Percentiles rank a stretch among this genome's conserved stretches.
Conservation (phyloP, 2,797 vertebrate genomes). For the Enteromius fasciolatus region DNA sequence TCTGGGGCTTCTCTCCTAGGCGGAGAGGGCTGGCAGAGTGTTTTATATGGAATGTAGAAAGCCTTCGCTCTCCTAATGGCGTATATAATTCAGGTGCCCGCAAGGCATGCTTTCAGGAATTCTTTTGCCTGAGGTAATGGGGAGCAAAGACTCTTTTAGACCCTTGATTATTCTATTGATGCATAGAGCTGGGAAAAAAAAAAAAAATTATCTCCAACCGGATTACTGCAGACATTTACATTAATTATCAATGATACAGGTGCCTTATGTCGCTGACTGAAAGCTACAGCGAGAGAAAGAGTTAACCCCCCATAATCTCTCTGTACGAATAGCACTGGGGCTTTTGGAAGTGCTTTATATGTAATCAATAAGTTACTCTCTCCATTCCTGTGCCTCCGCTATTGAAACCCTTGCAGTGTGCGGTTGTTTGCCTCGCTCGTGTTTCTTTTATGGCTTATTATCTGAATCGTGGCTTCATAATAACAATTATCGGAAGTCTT, state of each 20-base stretch:
- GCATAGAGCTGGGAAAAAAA: conserved; percentile 89
- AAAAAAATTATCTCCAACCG: conserved; percentile 90
- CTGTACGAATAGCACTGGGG: conserved; percentile 74
- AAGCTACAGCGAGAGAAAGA: conserved; percentile 69
- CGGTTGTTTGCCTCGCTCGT: conserved; percentile 88
- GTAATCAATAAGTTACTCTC: conserved; percentile 90
- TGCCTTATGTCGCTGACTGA: conserved; percentile 83
- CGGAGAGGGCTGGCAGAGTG: conserved; percentile 87
- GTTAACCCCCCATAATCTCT: conserved; percentile 75
- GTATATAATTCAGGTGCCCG: conserved; percentile 99
- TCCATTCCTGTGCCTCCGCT: conserved; percentile 79
- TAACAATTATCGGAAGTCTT: conserved; percentile 79
- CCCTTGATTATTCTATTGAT: conserved; percentile 99
- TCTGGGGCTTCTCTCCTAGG: conserved; percentile 72
- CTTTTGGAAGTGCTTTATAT: conserved; percentile 87
- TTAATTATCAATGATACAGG: conserved; percentile 99
- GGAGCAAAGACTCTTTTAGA: conserved; percentile 97
- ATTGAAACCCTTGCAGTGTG: conserved; percentile 80
- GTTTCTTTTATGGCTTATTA: conserved; percentile 91
- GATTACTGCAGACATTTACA: conserved; percentile 98
- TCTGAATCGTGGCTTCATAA: conserved; percentile 75
- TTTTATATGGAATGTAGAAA: conserved; percentile 94
- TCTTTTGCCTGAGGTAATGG: conserved; percentile 99
- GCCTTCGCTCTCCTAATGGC: conserved; percentile 94
- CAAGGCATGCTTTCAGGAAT: conserved; percentile 99